Evolutionary conservation across 2,113 vertebrate genomes (phyloP), one percentile per base, ranked within the genome.

Genomic region (Tyrannus savana): DNA sequence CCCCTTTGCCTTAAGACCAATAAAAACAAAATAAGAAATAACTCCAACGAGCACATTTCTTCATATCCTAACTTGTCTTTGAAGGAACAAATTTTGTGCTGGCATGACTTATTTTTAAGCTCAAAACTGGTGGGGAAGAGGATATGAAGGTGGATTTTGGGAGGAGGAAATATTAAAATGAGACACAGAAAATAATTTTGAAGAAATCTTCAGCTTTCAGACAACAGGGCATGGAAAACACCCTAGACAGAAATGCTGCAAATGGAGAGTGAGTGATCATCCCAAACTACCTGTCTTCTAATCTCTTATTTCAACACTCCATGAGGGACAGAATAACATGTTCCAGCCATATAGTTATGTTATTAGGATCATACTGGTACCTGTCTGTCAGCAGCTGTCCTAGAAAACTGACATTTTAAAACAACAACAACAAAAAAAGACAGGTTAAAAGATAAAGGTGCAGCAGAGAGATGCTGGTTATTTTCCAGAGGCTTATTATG

Each of bases 311-410:
- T 89, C 74, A 87, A 79, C 53, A 18, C 35, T 53, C 31, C 1
- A 0, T 39, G 47, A 83, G 39, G 56, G 75, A 19, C 83, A 66
- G 46, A 85, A 94, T 84, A 95, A 58, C 35, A 74, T 22, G 39
- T 73, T 88, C 25, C 31, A 90, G 44, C 55, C 53, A 56, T 59
- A 28, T 35, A 74, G 52, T 93, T 96, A 89, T 33, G 50, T 68
- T 71, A 52, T 77, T 87, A 94, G 68, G 16, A 72, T 78, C 46
- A 46, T 78, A 41, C 55, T 47, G 52, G 39, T 85, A 74, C 30
- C 55, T 93, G 78, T 39, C 87, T 93, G 82, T 91, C 90, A 94
- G 82, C 25, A 85, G 39, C 78, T 86, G 23, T 46, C 35, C 59
- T 42, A 23, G 59, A 44, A 73, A 95, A 63, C 11, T 17, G 56